Evolutionary conservation across 2,797 vertebrate species (phyloP), one percentile per base, ranked within the genome.

Genomic region (Lacerta bilineata): DNA sequence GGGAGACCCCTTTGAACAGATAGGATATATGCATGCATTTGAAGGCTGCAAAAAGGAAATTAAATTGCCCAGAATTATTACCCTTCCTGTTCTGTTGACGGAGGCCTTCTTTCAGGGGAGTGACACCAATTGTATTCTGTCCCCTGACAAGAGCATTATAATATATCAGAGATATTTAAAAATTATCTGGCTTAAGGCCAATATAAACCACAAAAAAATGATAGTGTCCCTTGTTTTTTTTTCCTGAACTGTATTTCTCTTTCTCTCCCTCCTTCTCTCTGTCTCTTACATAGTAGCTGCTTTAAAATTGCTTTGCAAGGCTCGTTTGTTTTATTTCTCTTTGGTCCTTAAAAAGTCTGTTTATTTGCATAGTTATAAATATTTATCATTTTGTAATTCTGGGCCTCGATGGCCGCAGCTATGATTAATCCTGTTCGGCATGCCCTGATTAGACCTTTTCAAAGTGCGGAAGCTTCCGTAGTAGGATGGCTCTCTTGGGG

Each of bases 321-420:
- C 9, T 85, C 27, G 33, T n/a, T 86, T 91, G 59, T 61, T 82
- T 91, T 87, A 27, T 9, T 91, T 89, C 50, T 7, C 23, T 82
- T 87, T 25, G n/a, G 33, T 80, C 66, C 87, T 90, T 39, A 43
- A 20, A 80, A 89, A 93, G 82, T 9, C 43, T 88, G 80, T 50
- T 41, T 50, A 76, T 72, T 64, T 87, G 17, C 9, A 69, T 29
- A 83, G n/a, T 8, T 29, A 41, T 84, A 79, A 41, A 69, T 88
- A 78, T 88, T 77, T 83, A 88, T 79, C 55, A 43, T 84, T 79
- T 79, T 55, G 59, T 2, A 61, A 33, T 36, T 83, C 46, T 61
- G 9, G 20, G 18, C 10, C 36, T 86, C 18, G 23, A 33, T 43
- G 29, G 9, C 46, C 71, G 68, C 18, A 9, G 29, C 50, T 77